Evolutionary conservation across 2,888 invertebrate species (phyloP).

Genomic region (Eristalinus aeneus): DNA sequence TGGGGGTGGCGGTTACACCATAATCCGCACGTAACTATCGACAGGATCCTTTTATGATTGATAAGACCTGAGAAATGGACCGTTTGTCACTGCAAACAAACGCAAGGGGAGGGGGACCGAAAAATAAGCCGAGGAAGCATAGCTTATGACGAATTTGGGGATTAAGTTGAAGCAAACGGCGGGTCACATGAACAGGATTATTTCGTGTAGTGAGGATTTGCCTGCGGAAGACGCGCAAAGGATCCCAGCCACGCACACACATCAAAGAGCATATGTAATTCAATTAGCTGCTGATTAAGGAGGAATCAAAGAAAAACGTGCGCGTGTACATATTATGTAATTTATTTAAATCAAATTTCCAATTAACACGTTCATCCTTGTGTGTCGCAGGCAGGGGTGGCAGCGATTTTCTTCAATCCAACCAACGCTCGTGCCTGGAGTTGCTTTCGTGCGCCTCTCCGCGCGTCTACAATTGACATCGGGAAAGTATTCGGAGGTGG

Average conservation of each 20-base stretch:
- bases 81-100: background rate
- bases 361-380: constrained; percentile 26
- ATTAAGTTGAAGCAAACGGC: background rate
- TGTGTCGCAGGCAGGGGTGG: background rate
- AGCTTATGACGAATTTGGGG: constrained; percentile 16
- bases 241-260: constrained; percentile 3
- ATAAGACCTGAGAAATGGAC: constrained; percentile 16
- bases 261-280: constrained; percentile 1
- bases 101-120: too few relatives aligned
- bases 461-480: background rate
- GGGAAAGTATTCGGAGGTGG: background rate
- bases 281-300: constrained; percentile 36
- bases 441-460: background rate
- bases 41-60: constrained; percentile 39
- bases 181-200: background rate
- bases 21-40: constrained; percentile 18
- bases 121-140: background rate
- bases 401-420: background rate
- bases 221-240: background rate
- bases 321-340: constrained; percentile 21
- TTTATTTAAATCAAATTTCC: constrained; percentile 58
- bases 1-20: background rate
- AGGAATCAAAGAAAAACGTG: constrained; percentile 31
- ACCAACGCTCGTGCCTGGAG: background rate
- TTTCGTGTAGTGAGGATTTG: background rate